These are phyloP conservation scores for Chrysotoxum bicinctum DNA, from an alignment of 2,888 invertebrate genomes.

Conservation along the genomic window DNA sequence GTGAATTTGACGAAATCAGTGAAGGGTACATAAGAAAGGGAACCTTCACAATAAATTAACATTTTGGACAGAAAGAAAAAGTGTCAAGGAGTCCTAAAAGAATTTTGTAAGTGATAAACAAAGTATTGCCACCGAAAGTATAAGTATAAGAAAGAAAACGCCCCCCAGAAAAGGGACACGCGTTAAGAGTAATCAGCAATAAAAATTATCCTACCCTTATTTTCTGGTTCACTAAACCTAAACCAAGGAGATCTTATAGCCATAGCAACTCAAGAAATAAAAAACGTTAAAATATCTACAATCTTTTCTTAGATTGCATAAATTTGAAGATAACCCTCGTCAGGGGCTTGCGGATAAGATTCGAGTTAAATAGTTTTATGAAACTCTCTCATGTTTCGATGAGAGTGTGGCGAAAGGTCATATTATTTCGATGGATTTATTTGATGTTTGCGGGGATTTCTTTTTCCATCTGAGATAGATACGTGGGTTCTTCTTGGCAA, in stretches of 20 bases:
- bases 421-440: constrained; percentile 27
- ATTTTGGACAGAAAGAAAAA: constrained; percentile 30
- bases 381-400: neutral
- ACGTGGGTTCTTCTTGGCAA: constrained; percentile 7
- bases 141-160: neutral
- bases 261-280: neutral
- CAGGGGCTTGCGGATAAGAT: constrained; percentile 8
- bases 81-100: constrained; percentile 40
- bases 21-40: constrained; percentile 7
- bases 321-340: constrained; percentile 38
- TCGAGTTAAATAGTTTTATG: constrained; percentile 40
- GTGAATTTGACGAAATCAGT: constrained; percentile 51
- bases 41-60: constrained; percentile 40
- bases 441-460: neutral
- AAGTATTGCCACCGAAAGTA: neutral
- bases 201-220: constrained; percentile 31
- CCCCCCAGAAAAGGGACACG: neutral
- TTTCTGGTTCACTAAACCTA: constrained; percentile 57
- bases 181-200: constrained; percentile 3
- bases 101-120: neutral
- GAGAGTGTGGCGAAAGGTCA: constrained; percentile 19
- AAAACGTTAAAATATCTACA: neutral
- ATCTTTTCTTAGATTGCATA: neutral
- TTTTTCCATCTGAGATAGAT: neutral
- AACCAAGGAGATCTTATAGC: neutral